Conservation (phyloP, 1,140 invertebrate genomes). For the Micrasema minimum region DNA sequence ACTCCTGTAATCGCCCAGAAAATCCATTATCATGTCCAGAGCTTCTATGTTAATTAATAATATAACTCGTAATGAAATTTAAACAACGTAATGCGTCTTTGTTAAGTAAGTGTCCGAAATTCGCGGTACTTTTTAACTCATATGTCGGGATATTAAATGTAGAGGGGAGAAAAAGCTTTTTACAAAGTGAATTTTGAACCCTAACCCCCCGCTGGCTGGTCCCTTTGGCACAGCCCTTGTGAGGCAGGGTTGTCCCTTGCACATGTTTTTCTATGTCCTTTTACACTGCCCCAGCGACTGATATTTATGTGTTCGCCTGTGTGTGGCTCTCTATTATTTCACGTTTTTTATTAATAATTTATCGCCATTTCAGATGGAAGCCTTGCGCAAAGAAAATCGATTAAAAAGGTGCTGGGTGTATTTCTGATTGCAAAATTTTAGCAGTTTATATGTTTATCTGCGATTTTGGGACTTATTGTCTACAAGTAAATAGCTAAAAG, state of each 20-base stretch:
- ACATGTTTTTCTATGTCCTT: conserved; percentile 25
- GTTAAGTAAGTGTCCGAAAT: too few species aligned
- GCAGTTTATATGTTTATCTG: too few species aligned
- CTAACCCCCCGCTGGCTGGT: neutral
- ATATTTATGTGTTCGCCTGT: conserved; percentile 32
- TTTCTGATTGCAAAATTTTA: too few species aligned
- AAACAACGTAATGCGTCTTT: too few species aligned
- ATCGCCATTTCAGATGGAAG: conserved; percentile 27
- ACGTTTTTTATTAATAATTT: conserved; percentile 38
- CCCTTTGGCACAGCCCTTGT: neutral
- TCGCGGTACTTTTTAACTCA: conserved; percentile 1
- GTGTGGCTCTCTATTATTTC: conserved; percentile 38
- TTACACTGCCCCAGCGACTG: conserved; percentile 6
- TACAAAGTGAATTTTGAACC: conserved; percentile 37
- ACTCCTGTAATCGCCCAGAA: too few species aligned
- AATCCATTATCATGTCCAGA: too few species aligned
- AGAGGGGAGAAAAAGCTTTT: conserved; percentile 10
- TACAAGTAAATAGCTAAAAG: too few species aligned
- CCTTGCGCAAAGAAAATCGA: too few species aligned
- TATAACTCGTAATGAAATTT: too few species aligned
- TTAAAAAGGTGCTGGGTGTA: too few species aligned
- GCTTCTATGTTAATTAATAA: too few species aligned
- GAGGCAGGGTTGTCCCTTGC: neutral
- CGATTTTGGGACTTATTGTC: too few species aligned
- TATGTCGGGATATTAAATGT: conserved; percentile 11